A percentile compares a stretch with the other conserved stretches of the same genome.
Conservation (phyloP, 2,888 invertebrate species). For the Eledone cirrhosa region DNA sequence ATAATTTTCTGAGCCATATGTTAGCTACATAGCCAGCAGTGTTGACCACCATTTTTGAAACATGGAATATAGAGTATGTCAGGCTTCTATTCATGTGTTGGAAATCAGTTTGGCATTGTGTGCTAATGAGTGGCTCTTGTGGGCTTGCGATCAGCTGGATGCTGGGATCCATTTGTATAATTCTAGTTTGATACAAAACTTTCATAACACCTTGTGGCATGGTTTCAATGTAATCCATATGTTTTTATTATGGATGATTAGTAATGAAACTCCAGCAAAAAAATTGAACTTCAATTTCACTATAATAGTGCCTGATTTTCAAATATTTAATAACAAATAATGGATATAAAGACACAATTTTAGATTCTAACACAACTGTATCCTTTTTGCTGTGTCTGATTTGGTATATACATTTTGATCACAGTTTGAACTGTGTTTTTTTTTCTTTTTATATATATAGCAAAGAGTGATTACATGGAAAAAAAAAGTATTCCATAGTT, state of each 20-base stretch:
- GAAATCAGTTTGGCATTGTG: too few species aligned
- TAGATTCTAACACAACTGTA: conserved; percentile 27
- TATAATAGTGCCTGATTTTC: conserved; percentile 25
- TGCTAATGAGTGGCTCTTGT: too few species aligned
- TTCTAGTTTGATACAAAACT: too few species aligned
- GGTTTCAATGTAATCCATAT: conserved; percentile 8
- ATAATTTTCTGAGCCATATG: too few species aligned
- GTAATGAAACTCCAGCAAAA: conserved; percentile 18
- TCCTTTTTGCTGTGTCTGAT: conserved; percentile 9
- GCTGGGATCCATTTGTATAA: too few species aligned
- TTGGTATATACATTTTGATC: conserved; percentile 8
- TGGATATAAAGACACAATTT: conserved; percentile 23
- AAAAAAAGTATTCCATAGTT: background rate
- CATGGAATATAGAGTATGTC: too few species aligned
- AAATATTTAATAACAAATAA: conserved; percentile 22
- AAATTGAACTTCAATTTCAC: conserved; percentile 24
- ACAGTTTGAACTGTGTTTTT: conserved; percentile 5
- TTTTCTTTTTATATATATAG: background rate
- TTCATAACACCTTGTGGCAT: conserved; percentile 22
- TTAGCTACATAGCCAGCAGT: too few species aligned
- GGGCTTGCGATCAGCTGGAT: too few species aligned
- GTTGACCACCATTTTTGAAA: too few species aligned
- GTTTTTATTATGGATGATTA: background rate
- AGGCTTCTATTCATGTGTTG: too few species aligned
- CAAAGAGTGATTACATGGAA: conserved; percentile 23